Evolutionary conservation across 2,888 invertebrate species (phyloP).

Genomic region (Cylindroiulus punctatus): DNA sequence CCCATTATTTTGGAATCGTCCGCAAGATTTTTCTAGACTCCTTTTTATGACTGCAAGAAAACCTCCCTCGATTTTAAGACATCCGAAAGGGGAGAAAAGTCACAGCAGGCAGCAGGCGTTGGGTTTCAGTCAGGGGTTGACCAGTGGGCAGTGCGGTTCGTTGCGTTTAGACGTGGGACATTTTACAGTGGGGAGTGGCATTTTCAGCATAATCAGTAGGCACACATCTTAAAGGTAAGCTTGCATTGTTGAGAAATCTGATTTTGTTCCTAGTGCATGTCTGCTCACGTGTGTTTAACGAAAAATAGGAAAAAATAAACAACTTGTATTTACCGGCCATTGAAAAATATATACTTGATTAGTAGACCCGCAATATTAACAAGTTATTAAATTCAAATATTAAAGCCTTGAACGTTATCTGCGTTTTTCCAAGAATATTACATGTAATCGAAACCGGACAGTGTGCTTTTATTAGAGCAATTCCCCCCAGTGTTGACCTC

Average conservation of each 20-base stretch:
- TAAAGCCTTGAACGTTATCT: no score
- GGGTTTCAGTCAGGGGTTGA: slow-evolving; percentile 33
- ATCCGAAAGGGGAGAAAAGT: background rate
- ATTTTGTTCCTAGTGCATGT: background rate
- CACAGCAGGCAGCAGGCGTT: background rate
- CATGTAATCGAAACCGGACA: no score
- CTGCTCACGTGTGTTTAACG: background rate
- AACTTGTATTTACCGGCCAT: background rate
- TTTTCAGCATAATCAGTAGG: background rate
- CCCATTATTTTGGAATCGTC: slow-evolving; percentile 1
- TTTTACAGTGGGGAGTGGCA: background rate
- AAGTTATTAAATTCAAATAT: no score
- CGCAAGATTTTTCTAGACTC: slow-evolving; percentile 25
- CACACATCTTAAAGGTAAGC: background rate
- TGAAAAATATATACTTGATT: no score
- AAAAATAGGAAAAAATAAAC: background rate
- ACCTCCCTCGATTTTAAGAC: slow-evolving; percentile 20
- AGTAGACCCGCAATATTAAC: no score
- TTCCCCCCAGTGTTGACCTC: background rate
- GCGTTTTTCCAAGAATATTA: no score
- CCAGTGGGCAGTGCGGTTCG: background rate
- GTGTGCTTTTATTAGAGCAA: no score
- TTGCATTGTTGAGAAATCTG: background rate
- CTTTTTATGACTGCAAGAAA: background rate
- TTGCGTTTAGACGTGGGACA: background rate